A percentile compares a stretch with the other conserved stretches of the same genome.
phyloP scores from a whole-genome alignment of 64 coral and sea anemone genomes.

The Acropora yongei region DNA sequence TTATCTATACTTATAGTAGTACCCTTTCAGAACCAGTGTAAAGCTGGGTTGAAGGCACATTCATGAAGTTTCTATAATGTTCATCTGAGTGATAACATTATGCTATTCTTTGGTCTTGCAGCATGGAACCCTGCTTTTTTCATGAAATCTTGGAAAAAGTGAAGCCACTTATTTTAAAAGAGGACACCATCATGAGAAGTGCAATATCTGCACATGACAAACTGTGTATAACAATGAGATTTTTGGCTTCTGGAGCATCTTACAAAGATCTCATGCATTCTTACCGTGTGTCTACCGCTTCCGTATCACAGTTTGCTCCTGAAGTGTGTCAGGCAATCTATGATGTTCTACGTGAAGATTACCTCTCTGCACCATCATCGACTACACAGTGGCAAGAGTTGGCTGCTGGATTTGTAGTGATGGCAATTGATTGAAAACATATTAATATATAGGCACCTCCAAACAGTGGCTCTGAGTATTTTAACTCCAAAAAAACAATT shows the following conservation, averaged over 20 bases:
- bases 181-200: conserved; percentile 34
- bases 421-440: conserved; percentile 65
- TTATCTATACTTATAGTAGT: conserved; percentile 46
- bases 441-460: conserved; percentile 66
- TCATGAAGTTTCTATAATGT: conserved; percentile 53
- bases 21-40: no score
- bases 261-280: conserved; percentile 60
- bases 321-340: conserved; percentile 63
- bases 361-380: conserved; percentile 28
- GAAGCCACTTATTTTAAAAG: conserved; percentile 34
- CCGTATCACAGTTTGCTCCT: conserved; percentile 58
- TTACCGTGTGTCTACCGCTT: conserved; percentile 24
- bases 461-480: conserved; percentile 68
- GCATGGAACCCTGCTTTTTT: conserved; percentile 45
- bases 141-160: conserved; percentile 57
- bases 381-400: conserved; percentile 25
- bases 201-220: conserved; percentile 64
- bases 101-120: conserved; percentile 63
- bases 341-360: conserved; percentile 58
- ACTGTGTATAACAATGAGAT: conserved; percentile 46
- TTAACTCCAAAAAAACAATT: conserved; percentile 65
- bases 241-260: conserved; percentile 42
- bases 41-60: conserved; percentile 50
- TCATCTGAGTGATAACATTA: conserved; percentile 50
- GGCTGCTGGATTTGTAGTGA: conserved; percentile 57